Conservation (phyloP, 1,140 invertebrate species). For the Drosophila kanapiae region DNA sequence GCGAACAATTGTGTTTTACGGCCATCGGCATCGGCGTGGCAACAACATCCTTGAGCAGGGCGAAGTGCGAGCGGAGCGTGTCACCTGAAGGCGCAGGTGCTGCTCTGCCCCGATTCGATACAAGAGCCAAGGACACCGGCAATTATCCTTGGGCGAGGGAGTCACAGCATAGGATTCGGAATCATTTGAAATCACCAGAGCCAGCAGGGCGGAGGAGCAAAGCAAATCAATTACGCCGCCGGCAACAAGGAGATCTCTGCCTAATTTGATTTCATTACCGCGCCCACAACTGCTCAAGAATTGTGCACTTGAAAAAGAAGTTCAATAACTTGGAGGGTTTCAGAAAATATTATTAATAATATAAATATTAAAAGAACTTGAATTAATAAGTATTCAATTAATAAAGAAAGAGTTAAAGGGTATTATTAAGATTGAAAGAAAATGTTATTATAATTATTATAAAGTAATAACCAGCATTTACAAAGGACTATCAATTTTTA, state of each 20-base stretch:
- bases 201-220: conserved; percentile 23
- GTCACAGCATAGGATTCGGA: conserved; percentile 2
- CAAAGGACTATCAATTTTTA: too few species aligned
- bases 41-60: conserved; percentile 23
- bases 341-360: neutral
- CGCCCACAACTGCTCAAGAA: conserved; percentile 76
- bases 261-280: conserved; percentile 85
- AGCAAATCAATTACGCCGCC: conserved; percentile 67
- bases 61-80: conserved; percentile 51
- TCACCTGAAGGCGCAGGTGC: conserved; percentile 36
- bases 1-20: conserved; percentile 71
- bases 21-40: conserved; percentile 9
- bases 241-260: conserved; percentile 61
- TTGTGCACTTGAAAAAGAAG: conserved; percentile 17
- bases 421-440: too few species aligned
- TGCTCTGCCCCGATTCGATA: conserved; percentile 11
- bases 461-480: too few species aligned
- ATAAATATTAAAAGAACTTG: too few species aligned
- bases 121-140: conserved; percentile 39
- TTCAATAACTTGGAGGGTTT: neutral
- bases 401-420: too few species aligned
- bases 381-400: too few species aligned
- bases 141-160: conserved; percentile 72
- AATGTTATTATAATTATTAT: too few species aligned
- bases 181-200: conserved; percentile 1